A percentile compares a stretch with the other conserved stretches of the same genome.
Evolutionary conservation across 2,113 vertebrate species (phyloP).

Genomic region (Thermophis baileyi): DNA sequence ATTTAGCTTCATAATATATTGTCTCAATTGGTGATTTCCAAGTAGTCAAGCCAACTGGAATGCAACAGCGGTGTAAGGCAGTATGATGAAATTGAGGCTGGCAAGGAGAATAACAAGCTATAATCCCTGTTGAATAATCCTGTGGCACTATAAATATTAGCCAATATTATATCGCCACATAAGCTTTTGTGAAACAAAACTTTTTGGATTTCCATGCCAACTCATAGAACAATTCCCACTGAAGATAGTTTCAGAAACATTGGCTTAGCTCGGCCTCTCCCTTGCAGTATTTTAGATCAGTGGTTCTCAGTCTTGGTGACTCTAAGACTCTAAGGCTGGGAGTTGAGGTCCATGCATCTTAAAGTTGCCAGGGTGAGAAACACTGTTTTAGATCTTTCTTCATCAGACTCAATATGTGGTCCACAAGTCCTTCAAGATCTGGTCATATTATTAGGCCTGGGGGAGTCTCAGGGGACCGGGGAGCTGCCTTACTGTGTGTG

Average conservation of each 20-base stretch:
- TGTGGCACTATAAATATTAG: neutral
- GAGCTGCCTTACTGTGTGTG: no score
- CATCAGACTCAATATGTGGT: neutral
- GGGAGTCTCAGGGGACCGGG: no score
- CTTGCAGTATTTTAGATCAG: neutral
- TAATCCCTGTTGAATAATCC: neutral
- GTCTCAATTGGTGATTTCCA: neutral
- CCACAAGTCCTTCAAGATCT: neutral
- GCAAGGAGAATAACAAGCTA: neutral
- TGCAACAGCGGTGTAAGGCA: neutral
- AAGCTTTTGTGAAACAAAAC: neutral
- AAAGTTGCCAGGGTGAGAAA: neutral
- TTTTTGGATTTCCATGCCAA: neutral
- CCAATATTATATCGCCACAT: neutral
- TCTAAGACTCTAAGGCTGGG: neutral
- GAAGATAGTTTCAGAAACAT: neutral
- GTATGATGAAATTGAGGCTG: neutral
- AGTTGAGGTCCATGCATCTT: neutral
- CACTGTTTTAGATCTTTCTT: neutral
- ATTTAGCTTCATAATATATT: neutral
- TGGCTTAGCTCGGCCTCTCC: neutral
- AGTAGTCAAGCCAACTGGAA: neutral
- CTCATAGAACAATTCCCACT: neutral
- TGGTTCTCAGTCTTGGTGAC: neutral
- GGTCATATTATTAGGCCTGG: neutral